Base-by-base conservation (phyloP, 2,888 invertebrate species). In the Thera britannica region DNA sequence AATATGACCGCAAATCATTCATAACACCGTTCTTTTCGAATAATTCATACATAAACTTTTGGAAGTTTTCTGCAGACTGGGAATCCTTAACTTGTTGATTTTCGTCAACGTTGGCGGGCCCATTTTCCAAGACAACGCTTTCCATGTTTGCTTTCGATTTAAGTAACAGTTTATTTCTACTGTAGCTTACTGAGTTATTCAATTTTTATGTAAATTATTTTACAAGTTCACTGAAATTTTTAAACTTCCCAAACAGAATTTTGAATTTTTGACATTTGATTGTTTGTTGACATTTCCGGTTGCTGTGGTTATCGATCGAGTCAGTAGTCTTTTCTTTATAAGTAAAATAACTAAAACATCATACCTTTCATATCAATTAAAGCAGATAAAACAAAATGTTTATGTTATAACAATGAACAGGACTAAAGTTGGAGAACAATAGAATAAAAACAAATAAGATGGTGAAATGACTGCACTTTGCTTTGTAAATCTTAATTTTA, bases 1-100 rank as follows among this genome's bases (percentile, higher is more conserved):
- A 87, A 79, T 95, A 94, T 2, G 95, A 93, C 69, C 95, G 87
- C 61, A 95, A 82, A 72, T 95, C 95, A 48, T 94, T 91, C 48
- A 95, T 80, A 62, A 96, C 84, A 12, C 95, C 96, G 83, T 94
- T 95, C 81, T 95, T 94, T 81, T 95, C 94, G 80, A 95, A 95
- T 86, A 95, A 93, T 69, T 92, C 89, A 65, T 90, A 94, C 58
- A 95, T 88, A 81, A 91, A 92, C 76, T 89, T 90, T 84, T 95
- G 95, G 85, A 95, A 95, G 79, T 94, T 94, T 77, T 94, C 91
- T 3, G 90, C 75, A 1, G 90, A 87, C 63, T 84, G 83, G 2
- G 75, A 71, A 56, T 74, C 75, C 65, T 79, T 77, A 44, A 72
- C 61, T 72, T 78, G 77, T 63, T 79, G 72, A 48, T 72, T 73